phyloP scores from a whole-genome alignment of 2,797 vertebrate genomes.

The Coluber constrictor region DNA sequence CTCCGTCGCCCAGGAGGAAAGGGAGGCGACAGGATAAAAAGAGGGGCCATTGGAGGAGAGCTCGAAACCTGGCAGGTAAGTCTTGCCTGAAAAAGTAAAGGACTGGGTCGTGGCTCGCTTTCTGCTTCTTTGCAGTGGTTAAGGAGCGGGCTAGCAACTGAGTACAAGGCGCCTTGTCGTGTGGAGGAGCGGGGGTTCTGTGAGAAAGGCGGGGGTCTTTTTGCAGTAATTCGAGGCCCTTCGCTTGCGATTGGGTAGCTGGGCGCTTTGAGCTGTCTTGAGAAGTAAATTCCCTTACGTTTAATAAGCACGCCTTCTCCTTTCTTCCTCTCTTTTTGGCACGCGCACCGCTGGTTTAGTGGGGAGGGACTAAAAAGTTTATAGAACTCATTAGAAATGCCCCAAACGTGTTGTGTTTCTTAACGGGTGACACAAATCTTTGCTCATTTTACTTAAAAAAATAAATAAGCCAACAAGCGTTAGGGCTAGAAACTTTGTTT shows the following conservation, averaged over 20 bases:
- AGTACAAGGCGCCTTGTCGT: background rate
- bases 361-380: background rate
- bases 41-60: background rate
- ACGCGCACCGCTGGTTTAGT: background rate
- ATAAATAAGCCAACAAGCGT: background rate
- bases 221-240: conserved; percentile 23
- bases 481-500: conserved; percentile 44
- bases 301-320: background rate
- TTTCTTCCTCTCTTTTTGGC: background rate
- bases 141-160: background rate
- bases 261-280: background rate
- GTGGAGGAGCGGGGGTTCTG: background rate
- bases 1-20: conserved; percentile 8
- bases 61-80: background rate
- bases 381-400: background rate
- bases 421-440: conserved; percentile 9
- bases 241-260: conserved; percentile 15
- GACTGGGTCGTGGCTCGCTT: background rate
- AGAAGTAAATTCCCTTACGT: background rate
- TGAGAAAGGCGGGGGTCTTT: background rate
- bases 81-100: background rate
- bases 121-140: background rate
- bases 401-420: background rate
- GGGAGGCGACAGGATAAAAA: conserved; percentile 22
- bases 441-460: background rate